These are phyloP conservation scores for Eilema caniola DNA, from an alignment of 2,888 invertebrate species.

Conservation along the genomic window DNA sequence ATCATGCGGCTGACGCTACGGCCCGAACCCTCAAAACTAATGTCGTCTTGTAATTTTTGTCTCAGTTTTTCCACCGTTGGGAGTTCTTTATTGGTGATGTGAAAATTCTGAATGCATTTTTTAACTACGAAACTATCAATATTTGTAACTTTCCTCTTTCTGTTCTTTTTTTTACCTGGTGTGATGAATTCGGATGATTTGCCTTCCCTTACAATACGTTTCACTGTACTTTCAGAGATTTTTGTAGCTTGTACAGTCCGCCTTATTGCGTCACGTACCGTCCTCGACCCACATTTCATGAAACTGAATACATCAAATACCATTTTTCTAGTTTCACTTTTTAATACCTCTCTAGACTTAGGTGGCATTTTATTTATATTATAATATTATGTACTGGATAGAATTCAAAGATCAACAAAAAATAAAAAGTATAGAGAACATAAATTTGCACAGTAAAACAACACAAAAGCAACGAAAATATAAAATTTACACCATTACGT, in stretches of 20 bases:
- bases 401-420: neutral
- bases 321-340: neutral
- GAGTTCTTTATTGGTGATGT: neutral
- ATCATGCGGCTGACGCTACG: neutral
- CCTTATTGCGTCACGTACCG: neutral
- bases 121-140: neutral
- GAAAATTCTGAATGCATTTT: slow-evolving; percentile 1
- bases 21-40: slow-evolving; percentile 6
- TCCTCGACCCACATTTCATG: neutral
- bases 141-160: neutral
- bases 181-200: neutral
- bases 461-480: no score
- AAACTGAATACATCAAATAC: slow-evolving; percentile 4
- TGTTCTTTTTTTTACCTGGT: neutral
- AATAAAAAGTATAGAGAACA: neutral
- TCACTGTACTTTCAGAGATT: neutral
- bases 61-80: neutral
- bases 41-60: neutral
- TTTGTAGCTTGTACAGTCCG: neutral
- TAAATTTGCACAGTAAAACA: neutral
- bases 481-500: no score
- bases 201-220: neutral
- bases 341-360: neutral
- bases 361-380: neutral
- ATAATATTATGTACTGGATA: no score